Evolutionary conservation across 1,140 invertebrate genomes (phyloP), one percentile per base, ranked within the genome.

Genomic region (Melanaphis sacchari): DNA sequence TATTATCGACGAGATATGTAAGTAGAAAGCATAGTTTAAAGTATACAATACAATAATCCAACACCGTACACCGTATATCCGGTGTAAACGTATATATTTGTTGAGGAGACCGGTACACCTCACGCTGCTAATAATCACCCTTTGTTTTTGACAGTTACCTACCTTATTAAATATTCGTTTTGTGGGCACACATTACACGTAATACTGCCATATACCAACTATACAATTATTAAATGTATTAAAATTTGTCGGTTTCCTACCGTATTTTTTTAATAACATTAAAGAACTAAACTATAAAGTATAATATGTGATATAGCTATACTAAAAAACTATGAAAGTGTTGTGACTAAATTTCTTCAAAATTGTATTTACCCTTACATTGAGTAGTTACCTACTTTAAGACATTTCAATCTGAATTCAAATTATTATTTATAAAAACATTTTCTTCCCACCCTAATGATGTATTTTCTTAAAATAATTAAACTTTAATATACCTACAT

Each of bases 41-140:
- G 11, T 31, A n/a, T 18, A 81, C 76, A 81, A 36, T 81, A 18
- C 36, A 36, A 76, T 43, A 41, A 85, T 40, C 38, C 38, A 41
- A 43, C 84, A 85, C 40, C 26, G 26, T 85, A 85, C 84, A 85
- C 26, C 11, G 26, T 85, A 85, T 21, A 88, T 88, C 41, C 41
- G 85, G 85, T 43, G n/a, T 54, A 24, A 52, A 38, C 87, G 87
- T 6, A 49, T 49, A 22, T 43, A 88, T 46, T 43, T 88, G 85
- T 88, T n/a, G 41, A 87, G 84, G 85, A 84, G 87, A 89, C 46
- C 49, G n/a, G 36, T 89, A 88, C 15, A 54, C 87, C 46, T 89
- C 87, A 52, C 87, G 49, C 87, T 8, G 21, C 24, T 41, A 46
- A 49, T 38, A 89, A 89, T 89, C 87, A n/a, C 87, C 46, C 87